These are phyloP conservation scores for Hyppa rectilinea DNA, from an alignment of 2,888 invertebrate species.

Conservation along the genomic window DNA sequence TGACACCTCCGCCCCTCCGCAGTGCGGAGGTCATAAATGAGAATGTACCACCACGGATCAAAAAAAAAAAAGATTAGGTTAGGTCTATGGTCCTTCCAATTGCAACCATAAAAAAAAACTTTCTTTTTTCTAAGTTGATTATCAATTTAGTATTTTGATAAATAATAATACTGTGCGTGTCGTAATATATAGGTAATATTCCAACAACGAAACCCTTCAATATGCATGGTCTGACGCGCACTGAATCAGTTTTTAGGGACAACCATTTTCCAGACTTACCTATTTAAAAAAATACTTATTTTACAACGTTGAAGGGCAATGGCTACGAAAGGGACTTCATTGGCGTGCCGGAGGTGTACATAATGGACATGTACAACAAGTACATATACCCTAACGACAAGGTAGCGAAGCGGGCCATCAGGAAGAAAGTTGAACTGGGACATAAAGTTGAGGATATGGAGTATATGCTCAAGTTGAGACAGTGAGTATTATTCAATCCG, in stretches of 20 bases:
- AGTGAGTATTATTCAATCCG: slow-evolving; percentile 91
- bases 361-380: slow-evolving; percentile 96
- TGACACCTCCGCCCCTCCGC: no score
- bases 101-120: no score
- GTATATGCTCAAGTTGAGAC: slow-evolving; percentile 92
- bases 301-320: slow-evolving; percentile 92
- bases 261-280: not conserved
- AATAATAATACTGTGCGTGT: not conserved
- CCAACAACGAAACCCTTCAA: not conserved
- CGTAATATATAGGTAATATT: not conserved
- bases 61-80: no score
- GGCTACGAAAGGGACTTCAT: slow-evolving; percentile 96
- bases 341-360: slow-evolving; percentile 93
- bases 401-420: slow-evolving; percentile 93
- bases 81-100: no score
- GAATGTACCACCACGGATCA: no score
- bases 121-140: no score
- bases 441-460: slow-evolving; percentile 91
- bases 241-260: not conserved
- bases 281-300: not conserved
- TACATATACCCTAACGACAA: slow-evolving; percentile 95
- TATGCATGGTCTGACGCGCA: not conserved
- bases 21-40: no score
- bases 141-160: no score
- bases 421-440: slow-evolving; percentile 92